Conservation (phyloP, 1,140 invertebrate species). For the Lasioglossum baleicum region DNA sequence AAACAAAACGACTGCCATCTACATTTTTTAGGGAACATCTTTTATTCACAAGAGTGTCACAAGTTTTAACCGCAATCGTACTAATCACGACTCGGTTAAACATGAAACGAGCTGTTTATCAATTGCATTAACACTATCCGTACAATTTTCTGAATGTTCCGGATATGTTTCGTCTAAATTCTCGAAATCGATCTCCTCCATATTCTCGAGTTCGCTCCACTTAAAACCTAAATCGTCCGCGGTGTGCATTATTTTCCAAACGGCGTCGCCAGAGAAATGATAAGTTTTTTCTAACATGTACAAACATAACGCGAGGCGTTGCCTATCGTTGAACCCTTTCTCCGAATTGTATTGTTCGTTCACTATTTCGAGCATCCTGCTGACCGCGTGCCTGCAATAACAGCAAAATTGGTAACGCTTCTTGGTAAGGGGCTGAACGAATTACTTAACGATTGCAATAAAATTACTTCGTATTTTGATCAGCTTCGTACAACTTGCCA, state of each 20-base stretch:
- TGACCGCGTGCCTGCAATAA: constrained; percentile 64
- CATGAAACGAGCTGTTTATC: neutral
- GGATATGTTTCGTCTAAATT: too few species aligned
- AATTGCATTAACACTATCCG: neutral
- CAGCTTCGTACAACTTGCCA: neutral
- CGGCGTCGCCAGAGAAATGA: constrained; percentile 69
- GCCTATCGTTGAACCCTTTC: constrained; percentile 37
- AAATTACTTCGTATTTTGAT: neutral
- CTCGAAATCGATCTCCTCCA: neutral
- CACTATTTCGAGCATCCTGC: constrained; percentile 58
- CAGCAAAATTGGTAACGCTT: neutral
- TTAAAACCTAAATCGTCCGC: neutral
- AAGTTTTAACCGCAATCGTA: too few species aligned
- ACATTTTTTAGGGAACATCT: neutral
- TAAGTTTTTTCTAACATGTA: constrained; percentile 70
- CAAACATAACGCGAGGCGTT: constrained; percentile 68
- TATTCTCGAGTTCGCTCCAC: neutral
- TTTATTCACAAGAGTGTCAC: too few species aligned
- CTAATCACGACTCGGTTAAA: neutral
- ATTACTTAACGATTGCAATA: neutral
- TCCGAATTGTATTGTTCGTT: constrained; percentile 42
- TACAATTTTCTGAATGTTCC: neutral
- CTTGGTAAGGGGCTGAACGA: neutral
- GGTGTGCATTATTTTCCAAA: constrained; percentile 52
- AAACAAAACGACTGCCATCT: neutral